Percentiles rank a stretch among this genome's conserved stretches.
These are phyloP conservation scores for Sogatella furcifera DNA, from an alignment of 1,140 invertebrate species.

Conservation along the genomic window DNA sequence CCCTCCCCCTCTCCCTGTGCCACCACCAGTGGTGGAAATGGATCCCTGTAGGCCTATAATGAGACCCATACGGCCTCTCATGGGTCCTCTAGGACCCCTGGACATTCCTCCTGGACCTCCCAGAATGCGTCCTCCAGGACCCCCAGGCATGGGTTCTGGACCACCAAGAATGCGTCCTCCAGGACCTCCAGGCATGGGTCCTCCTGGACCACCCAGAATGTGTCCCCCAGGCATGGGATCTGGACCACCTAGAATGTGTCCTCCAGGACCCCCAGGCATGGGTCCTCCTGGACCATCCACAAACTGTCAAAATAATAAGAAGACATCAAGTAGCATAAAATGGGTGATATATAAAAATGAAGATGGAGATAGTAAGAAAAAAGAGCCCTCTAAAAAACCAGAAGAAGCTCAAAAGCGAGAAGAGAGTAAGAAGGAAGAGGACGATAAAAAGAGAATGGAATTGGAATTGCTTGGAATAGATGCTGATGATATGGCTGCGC, in stretches of 20 bases:
- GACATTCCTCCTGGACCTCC: slow-evolving; percentile 3
- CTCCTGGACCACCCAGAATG: neutral
- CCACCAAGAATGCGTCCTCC: slow-evolving; percentile 1
- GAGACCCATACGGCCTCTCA: neutral
- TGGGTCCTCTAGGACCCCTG: neutral
- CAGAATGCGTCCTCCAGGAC: neutral
- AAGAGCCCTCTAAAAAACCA: neutral
- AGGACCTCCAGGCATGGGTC: too few species aligned
- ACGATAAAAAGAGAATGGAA: slow-evolving; percentile 35
- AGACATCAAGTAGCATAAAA: too few species aligned
- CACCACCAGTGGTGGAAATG: slow-evolving; percentile 24
- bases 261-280: neutral
- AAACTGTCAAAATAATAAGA: slow-evolving; percentile 21
- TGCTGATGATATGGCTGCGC: slow-evolving; percentile 52
- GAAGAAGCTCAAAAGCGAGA: too few species aligned
- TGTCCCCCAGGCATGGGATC: neutral
- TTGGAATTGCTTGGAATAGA: slow-evolving; percentile 56
- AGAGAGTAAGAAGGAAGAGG: slow-evolving; percentile 1
- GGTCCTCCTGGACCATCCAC: neutral
- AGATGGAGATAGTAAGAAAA: neutral
- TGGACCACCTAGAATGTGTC: neutral
- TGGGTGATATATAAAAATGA: too few species aligned
- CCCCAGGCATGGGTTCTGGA: neutral
- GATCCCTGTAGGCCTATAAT: too few species aligned
- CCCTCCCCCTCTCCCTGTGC: neutral